These are phyloP conservation scores for Maniola jurtina DNA, from an alignment of 1,140 invertebrate species.

Conservation along the genomic window DNA sequence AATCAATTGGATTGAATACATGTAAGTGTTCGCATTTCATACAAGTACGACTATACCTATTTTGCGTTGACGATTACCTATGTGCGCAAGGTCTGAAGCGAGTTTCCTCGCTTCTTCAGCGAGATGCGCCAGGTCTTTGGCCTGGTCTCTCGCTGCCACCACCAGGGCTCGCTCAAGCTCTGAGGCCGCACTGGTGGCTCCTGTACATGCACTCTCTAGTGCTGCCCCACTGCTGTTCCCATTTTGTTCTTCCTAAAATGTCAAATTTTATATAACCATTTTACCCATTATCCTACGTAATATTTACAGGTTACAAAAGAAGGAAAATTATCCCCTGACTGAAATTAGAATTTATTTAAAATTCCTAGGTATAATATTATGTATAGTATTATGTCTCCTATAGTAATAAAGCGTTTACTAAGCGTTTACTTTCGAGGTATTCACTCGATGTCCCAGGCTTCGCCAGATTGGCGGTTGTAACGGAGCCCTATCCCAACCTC, in stretches of 20 bases:
- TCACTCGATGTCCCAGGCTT: too few species aligned
- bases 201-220: conserved; percentile 67
- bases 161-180: conserved; percentile 70
- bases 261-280: background rate
- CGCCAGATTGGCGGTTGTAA: too few species aligned
- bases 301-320: too few species aligned
- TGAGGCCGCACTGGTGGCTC: conserved; percentile 62
- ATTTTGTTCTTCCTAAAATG: conserved; percentile 71
- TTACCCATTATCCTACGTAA: too few species aligned
- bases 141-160: conserved; percentile 69
- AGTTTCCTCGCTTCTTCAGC: conserved; percentile 71
- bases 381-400: background rate
- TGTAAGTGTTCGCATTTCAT: conserved; percentile 48
- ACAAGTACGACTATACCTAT: conserved; percentile 55
- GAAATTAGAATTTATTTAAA: background rate
- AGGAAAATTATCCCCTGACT: too few species aligned
- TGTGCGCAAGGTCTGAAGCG: conserved; percentile 72
- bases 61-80: conserved; percentile 65
- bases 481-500: too few species aligned
- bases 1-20: conserved; percentile 27
- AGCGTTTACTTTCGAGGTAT: too few species aligned
- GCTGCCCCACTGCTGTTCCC: conserved; percentile 61
- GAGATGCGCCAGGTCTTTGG: conserved; percentile 65
- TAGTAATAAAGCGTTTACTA: too few species aligned
- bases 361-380: background rate